phyloP scores from a whole-genome alignment of 2,797 vertebrate genomes.

The Danio aesculapii region DNA sequence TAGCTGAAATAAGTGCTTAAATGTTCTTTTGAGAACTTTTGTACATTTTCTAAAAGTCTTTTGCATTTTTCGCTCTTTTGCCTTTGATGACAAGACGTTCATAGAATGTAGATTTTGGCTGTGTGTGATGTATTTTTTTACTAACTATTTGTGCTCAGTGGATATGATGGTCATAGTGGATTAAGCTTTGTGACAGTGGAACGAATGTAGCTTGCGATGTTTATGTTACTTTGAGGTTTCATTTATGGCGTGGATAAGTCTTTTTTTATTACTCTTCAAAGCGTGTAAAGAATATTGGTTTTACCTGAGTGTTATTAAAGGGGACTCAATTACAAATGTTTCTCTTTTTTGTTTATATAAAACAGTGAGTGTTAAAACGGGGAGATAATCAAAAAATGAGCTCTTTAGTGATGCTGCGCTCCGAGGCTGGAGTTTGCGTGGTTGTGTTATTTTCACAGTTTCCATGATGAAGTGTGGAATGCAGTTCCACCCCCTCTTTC shows the following conservation, averaged over 20 bases:
- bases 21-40: constrained; percentile 67
- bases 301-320: constrained; percentile 56
- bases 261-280: constrained; percentile 43
- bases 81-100: constrained; percentile 50
- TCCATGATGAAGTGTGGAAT: constrained; percentile 31
- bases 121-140: constrained; percentile 61
- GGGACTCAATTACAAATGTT: constrained; percentile 15
- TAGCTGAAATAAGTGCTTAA: constrained; percentile 83
- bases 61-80: constrained; percentile 61
- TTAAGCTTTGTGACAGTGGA: constrained; percentile 56
- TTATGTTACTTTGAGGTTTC: constrained; percentile 45
- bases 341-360: neutral
- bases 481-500: constrained; percentile 3
- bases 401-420: neutral
- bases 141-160: constrained; percentile 56
- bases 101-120: constrained; percentile 56
- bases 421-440: constrained; percentile 2
- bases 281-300: constrained; percentile 40
- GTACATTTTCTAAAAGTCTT: constrained; percentile 63
- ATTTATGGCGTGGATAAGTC: constrained; percentile 43
- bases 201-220: constrained; percentile 58
- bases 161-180: constrained; percentile 43
- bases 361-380: neutral
- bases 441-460: constrained; percentile 42
- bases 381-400: neutral